phyloP scores from a whole-genome alignment of 2,888 invertebrate genomes.

The Caenorhabditis auriculariae region DNA sequence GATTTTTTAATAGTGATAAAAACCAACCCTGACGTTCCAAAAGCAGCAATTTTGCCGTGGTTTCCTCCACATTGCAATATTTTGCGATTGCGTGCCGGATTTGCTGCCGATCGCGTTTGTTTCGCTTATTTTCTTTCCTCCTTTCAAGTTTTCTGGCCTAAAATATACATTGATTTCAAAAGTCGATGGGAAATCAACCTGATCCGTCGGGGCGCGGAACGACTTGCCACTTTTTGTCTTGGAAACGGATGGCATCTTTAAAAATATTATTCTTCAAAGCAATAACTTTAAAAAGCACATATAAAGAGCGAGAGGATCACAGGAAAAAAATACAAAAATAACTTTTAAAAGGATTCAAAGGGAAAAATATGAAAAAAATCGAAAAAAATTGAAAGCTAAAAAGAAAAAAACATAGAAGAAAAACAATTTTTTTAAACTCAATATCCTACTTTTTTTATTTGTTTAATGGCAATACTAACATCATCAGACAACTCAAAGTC shows the following conservation, averaged over 20 bases:
- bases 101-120: conserved; percentile 41
- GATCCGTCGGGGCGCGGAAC: conserved; percentile 43
- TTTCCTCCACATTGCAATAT: conserved; percentile 39
- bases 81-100: conserved; percentile 46
- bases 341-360: too few relatives aligned
- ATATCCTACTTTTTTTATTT: too few relatives aligned
- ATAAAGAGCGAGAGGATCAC: conserved; percentile 7
- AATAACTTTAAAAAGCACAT: neutral
- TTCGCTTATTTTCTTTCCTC: conserved; percentile 38
- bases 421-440: too few relatives aligned
- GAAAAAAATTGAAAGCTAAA: too few relatives aligned
- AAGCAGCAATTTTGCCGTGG: conserved; percentile 30
- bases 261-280: too few relatives aligned
- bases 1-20: neutral
- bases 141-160: conserved; percentile 42
- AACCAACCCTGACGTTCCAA: conserved; percentile 39
- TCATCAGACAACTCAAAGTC: too few relatives aligned
- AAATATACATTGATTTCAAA: neutral
- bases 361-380: too few relatives aligned
- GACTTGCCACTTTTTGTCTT: conserved; percentile 44
- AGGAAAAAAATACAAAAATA: too few relatives aligned
- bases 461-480: too few relatives aligned
- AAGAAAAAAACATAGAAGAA: too few relatives aligned
- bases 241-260: conserved; percentile 26
- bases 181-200: conserved; percentile 9